phyloP scores from a whole-genome alignment of 2,797 vertebrate species.

The Pithecia hirsuta region DNA sequence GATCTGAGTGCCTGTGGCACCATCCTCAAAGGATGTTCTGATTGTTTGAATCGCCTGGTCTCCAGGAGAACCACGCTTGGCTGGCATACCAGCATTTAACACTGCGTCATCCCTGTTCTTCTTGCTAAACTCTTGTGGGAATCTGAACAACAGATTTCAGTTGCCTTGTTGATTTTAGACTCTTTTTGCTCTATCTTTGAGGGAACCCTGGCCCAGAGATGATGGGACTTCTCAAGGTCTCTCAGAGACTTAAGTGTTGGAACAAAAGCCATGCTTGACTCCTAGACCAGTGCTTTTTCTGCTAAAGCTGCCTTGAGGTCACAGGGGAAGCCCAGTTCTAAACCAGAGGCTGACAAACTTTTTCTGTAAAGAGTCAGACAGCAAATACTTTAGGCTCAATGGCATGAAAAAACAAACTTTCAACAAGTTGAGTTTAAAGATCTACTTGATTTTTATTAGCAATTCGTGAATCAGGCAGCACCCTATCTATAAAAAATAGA shows the following conservation, averaged over 20 bases:
- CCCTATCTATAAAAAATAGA: not conserved
- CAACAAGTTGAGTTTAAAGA: not conserved
- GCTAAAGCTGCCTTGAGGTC: not conserved
- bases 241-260: not conserved
- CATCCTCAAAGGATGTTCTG: not conserved
- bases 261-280: not conserved
- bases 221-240: not conserved
- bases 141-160: not conserved
- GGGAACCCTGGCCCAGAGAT: not conserved
- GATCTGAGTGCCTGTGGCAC: not conserved
- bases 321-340: not conserved
- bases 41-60: not conserved
- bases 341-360: not conserved
- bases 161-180: not conserved
- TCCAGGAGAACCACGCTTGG: not conserved
- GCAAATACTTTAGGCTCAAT: constrained; percentile 30
- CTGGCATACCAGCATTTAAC: not conserved
- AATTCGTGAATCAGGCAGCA: not conserved
- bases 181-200: not conserved
- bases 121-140: not conserved
- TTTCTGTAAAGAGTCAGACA: not conserved
- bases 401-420: not conserved
- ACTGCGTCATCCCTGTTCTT: not conserved
- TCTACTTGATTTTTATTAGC: not conserved
- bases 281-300: not conserved